Base-by-base conservation (phyloP, 2,888 invertebrate species). In the Anodontia alba region DNA sequence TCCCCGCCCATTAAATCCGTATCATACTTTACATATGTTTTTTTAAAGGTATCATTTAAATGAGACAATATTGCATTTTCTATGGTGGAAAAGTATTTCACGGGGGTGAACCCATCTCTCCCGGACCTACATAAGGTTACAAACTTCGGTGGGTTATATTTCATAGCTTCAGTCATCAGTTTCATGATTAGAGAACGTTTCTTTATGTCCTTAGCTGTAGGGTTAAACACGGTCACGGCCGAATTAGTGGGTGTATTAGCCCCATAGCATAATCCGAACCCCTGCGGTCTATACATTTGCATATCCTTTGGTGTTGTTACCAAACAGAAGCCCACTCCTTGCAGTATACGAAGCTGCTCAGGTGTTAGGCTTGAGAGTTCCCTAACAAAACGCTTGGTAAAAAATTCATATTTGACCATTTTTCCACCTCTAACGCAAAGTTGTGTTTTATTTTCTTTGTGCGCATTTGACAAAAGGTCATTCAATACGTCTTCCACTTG, bases 51-150 rank as follows among this genome's bases (percentile, higher is more conserved):
- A 1, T 72, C 17, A 23, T 84, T 76, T 26, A 93, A 54, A 26
- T 73, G 69, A 17, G 71, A 57, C 7, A 92, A 49, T 5, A 93
- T 81, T 42, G 86, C 86, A 29, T 72, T 72, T 75, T 93, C 93
- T 38, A 93, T 91, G 5, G 73, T 75, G 49, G 72, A 76, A 71
- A 89, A 91, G 49, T 84, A 83, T 26, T 87, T 51, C 71, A 91
- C 88, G 1, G 93, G 93, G 1, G 91, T 92, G 78, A 91, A 93
- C 0, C 93, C 93, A 74, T 93, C 92, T 57, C 93, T 75, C 23
- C 91, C 86, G 0, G 93, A 93, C n/a, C 93, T 73, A 72, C 90
- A 90, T 0, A 93, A 75, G 3, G 93, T 92, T 10, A 92, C 88
- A n/a, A 91, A 46, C 10, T 69, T 54, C 0, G 91, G 90, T 10